A percentile compares a stretch with the other conserved stretches of the same genome.
Evolutionary conservation across 2,113 vertebrate species (phyloP).

Genomic region (Saccopteryx leptura): DNA sequence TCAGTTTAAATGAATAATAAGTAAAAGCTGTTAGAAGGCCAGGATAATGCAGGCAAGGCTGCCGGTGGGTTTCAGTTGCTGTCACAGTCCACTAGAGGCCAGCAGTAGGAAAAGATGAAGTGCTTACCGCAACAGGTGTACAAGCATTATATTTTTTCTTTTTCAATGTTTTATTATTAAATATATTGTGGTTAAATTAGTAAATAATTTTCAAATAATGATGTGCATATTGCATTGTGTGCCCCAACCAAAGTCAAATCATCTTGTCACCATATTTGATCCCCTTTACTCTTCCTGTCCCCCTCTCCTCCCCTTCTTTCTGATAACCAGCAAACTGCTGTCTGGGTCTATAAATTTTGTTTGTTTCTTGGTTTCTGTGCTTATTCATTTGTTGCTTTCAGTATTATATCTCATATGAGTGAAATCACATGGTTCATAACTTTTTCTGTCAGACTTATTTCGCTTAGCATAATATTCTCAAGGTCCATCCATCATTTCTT

Average conservation of each 20-base stretch:
- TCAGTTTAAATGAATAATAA: not conserved
- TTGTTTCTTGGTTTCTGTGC: not conserved
- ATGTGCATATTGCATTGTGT: not conserved
- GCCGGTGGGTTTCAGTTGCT: not conserved
- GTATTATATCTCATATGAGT: not conserved
- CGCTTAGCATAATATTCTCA: not conserved
- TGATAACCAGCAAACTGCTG: not conserved
- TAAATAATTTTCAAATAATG: not conserved
- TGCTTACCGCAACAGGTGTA: fast-evolving
- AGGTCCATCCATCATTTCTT: not conserved
- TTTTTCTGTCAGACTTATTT: not conserved
- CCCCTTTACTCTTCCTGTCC: not conserved
- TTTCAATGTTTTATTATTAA: not conserved
- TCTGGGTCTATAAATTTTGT: not conserved
- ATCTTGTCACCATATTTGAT: not conserved
- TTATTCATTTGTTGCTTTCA: not conserved
- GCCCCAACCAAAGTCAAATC: not conserved
- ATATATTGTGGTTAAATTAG: too few relatives aligned
- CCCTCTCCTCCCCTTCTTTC: not conserved
- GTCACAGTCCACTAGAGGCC: not conserved
- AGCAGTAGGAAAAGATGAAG: fast-evolving
- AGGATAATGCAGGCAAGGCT: fast-evolving
- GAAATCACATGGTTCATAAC: not conserved
- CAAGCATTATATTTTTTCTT: not conserved
- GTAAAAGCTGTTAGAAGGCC: not conserved